Evolutionary conservation across 2,888 invertebrate species (phyloP).

Genomic region (Chaetoderma sp.): DNA sequence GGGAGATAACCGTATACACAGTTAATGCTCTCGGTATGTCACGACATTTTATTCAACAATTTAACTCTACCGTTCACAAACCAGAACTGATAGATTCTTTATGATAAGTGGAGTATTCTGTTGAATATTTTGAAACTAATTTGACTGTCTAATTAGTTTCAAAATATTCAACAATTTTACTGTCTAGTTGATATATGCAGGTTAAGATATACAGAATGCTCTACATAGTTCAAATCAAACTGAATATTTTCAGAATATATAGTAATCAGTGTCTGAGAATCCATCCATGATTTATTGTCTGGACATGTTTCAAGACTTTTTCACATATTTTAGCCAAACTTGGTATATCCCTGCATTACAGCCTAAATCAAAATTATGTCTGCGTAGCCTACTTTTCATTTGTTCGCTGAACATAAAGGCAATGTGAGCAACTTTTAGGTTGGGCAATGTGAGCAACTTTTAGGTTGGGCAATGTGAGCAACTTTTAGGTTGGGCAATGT

Average conservation of each 20-base stretch:
- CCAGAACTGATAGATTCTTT: too few relatives aligned
- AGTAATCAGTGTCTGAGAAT: background rate
- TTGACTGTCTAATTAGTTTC: too few relatives aligned
- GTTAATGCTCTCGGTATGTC: conserved; percentile 76
- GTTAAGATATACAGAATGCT: background rate
- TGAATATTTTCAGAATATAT: background rate
- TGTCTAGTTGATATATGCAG: background rate
- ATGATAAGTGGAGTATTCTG: too few relatives aligned
- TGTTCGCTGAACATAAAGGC: background rate
- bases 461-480: background rate
- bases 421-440: background rate
- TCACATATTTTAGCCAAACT: too few relatives aligned
- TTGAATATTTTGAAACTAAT: too few relatives aligned
- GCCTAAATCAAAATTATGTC: too few relatives aligned
- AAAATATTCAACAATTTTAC: too few relatives aligned
- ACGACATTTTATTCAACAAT: background rate
- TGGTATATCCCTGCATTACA: background rate
- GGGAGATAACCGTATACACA: conserved; percentile 76
- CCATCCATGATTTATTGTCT: too few relatives aligned
- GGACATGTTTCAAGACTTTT: too few relatives aligned
- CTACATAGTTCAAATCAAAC: too few relatives aligned
- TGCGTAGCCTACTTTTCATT: background rate
- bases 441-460: background rate
- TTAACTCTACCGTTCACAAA: background rate
- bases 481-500: background rate